Percentiles rank a stretch among this genome's conserved stretches.
These are phyloP conservation scores for Drosophila dives DNA, from an alignment of 2,888 invertebrate genomes.

Conservation along the genomic window DNA sequence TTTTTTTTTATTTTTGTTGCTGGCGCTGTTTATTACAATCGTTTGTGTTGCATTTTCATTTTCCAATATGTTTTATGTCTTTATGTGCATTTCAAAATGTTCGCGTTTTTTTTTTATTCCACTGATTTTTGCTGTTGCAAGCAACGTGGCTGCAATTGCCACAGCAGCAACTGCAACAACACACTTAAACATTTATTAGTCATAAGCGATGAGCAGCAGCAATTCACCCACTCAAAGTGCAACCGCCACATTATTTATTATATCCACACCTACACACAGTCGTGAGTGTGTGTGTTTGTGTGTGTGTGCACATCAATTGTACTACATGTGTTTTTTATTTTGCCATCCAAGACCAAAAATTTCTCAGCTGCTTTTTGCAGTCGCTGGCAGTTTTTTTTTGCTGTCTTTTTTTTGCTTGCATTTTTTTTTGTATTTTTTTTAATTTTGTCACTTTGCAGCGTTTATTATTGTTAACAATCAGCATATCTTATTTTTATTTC, in stretches of 20 bases:
- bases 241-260: slow-evolving; percentile 1
- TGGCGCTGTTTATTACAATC: slow-evolving; percentile 42
- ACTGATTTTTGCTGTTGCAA: slow-evolving; percentile 50
- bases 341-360: slow-evolving; percentile 36
- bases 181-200: slow-evolving; percentile 44
- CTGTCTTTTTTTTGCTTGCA: slow-evolving; percentile 1
- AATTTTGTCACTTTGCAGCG: slow-evolving; percentile 38
- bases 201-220: slow-evolving; percentile 48
- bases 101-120: slow-evolving; percentile 30
- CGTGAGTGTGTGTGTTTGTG: slow-evolving; percentile 5
- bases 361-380: slow-evolving; percentile 54
- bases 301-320: slow-evolving; percentile 44
- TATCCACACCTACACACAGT: slow-evolving; percentile 11
- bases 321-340: slow-evolving; percentile 50
- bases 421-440: neutral
- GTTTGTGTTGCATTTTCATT: slow-evolving; percentile 63
- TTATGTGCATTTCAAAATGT: slow-evolving; percentile 57
- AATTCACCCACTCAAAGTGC: slow-evolving; percentile 43
- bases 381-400: slow-evolving; percentile 37
- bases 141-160: slow-evolving; percentile 33
- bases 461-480: slow-evolving; percentile 55
- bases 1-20: slow-evolving; percentile 2
- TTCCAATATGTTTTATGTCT: slow-evolving; percentile 64
- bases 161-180: slow-evolving; percentile 32
- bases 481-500: slow-evolving; percentile 34